Percentiles rank a stretch among this genome's conserved stretches.
These are phyloP conservation scores for Tragelaphus imberbis DNA, from an alignment of 2,113 vertebrate genomes.

Conservation along the genomic window DNA sequence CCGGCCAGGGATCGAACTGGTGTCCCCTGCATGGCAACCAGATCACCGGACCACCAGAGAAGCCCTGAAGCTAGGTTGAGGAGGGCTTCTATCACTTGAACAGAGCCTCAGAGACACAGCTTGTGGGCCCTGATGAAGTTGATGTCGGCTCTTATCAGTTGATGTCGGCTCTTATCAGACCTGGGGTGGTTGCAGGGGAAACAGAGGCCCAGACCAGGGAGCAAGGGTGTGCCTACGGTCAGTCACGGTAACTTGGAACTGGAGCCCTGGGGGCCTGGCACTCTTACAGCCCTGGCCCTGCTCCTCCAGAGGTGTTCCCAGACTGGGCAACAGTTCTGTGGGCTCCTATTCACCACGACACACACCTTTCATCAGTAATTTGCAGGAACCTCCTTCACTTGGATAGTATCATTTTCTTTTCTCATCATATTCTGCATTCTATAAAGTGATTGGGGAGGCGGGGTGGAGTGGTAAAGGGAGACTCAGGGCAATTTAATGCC, in stretches of 20 bases:
- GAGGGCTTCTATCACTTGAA: neutral
- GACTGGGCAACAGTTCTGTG: neutral
- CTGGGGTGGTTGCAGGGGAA: neutral
- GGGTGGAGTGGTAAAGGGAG: neutral
- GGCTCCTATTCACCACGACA: neutral
- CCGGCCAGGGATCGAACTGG: rapidly evolving
- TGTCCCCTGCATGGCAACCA: neutral
- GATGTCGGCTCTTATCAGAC: neutral
- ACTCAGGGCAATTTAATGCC: conserved; percentile 39
- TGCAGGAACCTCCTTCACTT: neutral
- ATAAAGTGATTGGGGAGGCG: neutral
- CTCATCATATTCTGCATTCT: neutral
- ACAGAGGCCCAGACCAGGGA: neutral
- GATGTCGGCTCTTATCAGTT: no score
- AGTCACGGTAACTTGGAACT: neutral
- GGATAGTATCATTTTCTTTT: neutral
- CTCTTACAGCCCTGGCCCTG: neutral
- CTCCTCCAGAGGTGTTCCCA: neutral
- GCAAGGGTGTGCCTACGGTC: rapidly evolving
- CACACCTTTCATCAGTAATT: neutral
- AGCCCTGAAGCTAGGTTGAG: neutral
- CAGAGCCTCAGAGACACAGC: neutral
- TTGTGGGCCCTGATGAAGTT: neutral
- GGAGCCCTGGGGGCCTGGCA: neutral
- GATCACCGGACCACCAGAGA: neutral